These are phyloP conservation scores for Melanostigma gelatinosum DNA, from an alignment of 2,113 vertebrate species.

Conservation along the genomic window DNA sequence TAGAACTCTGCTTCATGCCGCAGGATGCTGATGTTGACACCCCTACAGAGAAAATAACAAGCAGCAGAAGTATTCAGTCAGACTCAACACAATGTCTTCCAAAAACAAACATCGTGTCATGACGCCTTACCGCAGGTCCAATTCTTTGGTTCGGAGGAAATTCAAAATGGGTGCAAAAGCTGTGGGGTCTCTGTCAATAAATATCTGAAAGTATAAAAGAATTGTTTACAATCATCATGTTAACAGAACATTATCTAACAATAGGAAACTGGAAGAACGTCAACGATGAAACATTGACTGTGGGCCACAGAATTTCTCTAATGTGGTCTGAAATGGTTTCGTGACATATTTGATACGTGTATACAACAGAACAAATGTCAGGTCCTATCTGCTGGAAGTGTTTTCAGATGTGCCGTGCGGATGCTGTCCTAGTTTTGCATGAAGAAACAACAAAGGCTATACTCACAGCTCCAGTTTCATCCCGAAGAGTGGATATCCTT, in stretches of 20 bases:
- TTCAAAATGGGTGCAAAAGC: constrained; percentile 99
- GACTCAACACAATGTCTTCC: neutral
- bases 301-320: neutral
- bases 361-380: constrained; percentile 7
- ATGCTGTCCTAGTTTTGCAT: constrained; percentile 29
- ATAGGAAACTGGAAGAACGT: neutral
- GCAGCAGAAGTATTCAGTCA: constrained; percentile 6
- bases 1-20: constrained; percentile 99
- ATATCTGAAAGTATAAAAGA: constrained; percentile 87
- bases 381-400: constrained; percentile 6
- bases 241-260: neutral
- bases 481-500: constrained; percentile 97
- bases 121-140: constrained; percentile 91
- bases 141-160: constrained; percentile 98
- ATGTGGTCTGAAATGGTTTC: neutral
- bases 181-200: constrained; percentile 98
- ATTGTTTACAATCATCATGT: neutral
- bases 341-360: no score
- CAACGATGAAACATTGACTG: neutral
- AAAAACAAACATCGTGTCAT: neutral
- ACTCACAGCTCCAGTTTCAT: constrained; percentile 99
- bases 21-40: constrained; percentile 95
- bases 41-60: constrained; percentile 80
- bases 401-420: constrained; percentile 10
- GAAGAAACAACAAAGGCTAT: constrained; percentile 43